Conservation (phyloP, 2,888 invertebrate species). For the Lamellibrachia columna region DNA sequence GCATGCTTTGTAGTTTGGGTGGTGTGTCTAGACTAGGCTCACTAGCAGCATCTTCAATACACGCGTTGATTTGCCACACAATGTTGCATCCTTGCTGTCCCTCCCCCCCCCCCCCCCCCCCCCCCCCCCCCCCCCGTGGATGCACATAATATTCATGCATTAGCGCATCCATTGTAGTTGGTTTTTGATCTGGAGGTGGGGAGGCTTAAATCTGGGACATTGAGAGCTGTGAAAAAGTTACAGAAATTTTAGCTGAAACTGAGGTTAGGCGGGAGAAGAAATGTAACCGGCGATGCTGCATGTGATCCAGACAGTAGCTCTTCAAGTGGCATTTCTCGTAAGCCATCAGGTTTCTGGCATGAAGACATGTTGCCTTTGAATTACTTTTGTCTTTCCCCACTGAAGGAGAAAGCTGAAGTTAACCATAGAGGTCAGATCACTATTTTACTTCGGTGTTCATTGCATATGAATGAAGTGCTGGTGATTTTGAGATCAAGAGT, state of each 20-base stretch:
- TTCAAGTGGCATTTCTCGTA: background rate
- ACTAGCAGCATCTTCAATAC: background rate
- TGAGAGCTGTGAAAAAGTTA: background rate
- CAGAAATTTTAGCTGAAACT: background rate
- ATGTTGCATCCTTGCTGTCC: background rate
- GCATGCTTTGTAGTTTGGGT: background rate
- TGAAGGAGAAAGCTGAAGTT: too few species aligned
- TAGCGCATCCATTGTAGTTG: background rate
- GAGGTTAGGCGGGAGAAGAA: background rate
- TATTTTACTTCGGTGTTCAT: too few species aligned
- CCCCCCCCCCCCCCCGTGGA: background rate
- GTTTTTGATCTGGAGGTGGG: background rate
- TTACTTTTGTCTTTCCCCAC: too few species aligned
- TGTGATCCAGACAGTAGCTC: background rate
- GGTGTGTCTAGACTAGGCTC: background rate
- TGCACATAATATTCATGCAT: background rate
- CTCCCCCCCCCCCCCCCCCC: too few species aligned
- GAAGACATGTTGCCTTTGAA: background rate
- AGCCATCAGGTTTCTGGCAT: background rate
- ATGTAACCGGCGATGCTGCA: background rate
- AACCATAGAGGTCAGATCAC: too few species aligned
- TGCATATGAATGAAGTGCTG: too few species aligned
- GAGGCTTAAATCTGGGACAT: background rate
- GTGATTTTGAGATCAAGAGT: too few species aligned
- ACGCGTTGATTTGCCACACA: background rate